Conservation (phyloP, 2,113 vertebrate species). For the Dunckerocampus dactyliophorus region DNA sequence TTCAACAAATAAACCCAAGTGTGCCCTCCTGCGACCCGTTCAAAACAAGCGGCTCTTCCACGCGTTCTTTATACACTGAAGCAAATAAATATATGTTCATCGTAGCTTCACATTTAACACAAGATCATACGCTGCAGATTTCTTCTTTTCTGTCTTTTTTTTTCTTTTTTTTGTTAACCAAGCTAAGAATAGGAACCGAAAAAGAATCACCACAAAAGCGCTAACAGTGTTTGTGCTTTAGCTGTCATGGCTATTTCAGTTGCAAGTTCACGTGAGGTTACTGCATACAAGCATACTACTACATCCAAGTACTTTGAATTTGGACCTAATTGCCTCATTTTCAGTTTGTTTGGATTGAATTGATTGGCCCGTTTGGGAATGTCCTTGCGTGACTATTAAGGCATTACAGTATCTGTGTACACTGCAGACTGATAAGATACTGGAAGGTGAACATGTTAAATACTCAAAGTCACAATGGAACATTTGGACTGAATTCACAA, state of each 20-base stretch:
- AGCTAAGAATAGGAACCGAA: constrained; percentile 56
- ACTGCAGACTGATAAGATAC: constrained; percentile 36
- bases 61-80: constrained; percentile 67
- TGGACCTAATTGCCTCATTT: not conserved
- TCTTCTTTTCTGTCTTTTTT: not conserved
- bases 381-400: constrained; percentile 51
- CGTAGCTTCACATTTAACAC: constrained; percentile 69
- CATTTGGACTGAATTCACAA: constrained; percentile 4
- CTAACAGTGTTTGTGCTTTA: constrained; percentile 69
- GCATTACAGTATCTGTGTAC: constrained; percentile 61
- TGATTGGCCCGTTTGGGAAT: not conserved
- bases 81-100: constrained; percentile 69
- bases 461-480: constrained; percentile 22
- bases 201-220: constrained; percentile 55
- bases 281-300: constrained; percentile 3
- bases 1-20: constrained; percentile 70
- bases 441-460: constrained; percentile 43
- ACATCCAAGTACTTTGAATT: not conserved
- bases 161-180: constrained; percentile 52
- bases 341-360: not conserved
- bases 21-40: constrained; percentile 74
- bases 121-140: constrained; percentile 65
- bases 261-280: constrained; percentile 53
- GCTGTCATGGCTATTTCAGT: constrained; percentile 69
- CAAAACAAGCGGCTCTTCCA: constrained; percentile 63